Evolutionary conservation across 2,888 invertebrate genomes (phyloP), one percentile per base, ranked within the genome.

Genomic region (Spodoptera exigua): DNA sequence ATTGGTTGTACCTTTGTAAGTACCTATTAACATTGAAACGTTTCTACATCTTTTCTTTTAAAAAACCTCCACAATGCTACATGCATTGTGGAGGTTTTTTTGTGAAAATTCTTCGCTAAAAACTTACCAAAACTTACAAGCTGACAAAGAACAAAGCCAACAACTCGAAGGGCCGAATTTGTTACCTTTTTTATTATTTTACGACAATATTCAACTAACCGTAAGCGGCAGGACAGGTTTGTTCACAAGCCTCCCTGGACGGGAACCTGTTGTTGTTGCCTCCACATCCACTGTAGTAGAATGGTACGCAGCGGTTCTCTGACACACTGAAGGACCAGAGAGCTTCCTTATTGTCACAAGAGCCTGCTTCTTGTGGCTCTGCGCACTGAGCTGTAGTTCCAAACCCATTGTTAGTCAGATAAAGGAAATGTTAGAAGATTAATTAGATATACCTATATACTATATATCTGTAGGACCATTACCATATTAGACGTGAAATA

Each of bases 201-300:
- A 7, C 32, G 39, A 27, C 32, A 16, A 3, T 4, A 14, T 35
- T 43, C 7, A n/a, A 92, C 97, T 97, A 94, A 98, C 98, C 97
- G 82, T 96, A 95, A 85, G 95, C 95, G 67, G 96, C 95, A 34
- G 98, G 98, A 89, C 98, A 98, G 84, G 96, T 95, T 61, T 95
- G 91, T 82, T 96, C 96, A 88, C 98, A 98, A 83, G 95, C 95
- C 76, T 96, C 96, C 89, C 95, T 95, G 83, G 96, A 95, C 70
- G 94, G 94, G 95, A 98, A 99, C 89, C 96, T 97, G 94, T 99
- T 99, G 82, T 94, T 95, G 92, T 99, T 99, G 77, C 98, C 98
- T 72, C 96, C 97, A 92, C 98, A 99, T 75, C 99, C 99, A 74
- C 97, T 96, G 93, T 97, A 99, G 95, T 98, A 97, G 95, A 99